These are phyloP conservation scores for Cerastis leucographa DNA, from an alignment of 2,888 invertebrate species.

Conservation along the genomic window DNA sequence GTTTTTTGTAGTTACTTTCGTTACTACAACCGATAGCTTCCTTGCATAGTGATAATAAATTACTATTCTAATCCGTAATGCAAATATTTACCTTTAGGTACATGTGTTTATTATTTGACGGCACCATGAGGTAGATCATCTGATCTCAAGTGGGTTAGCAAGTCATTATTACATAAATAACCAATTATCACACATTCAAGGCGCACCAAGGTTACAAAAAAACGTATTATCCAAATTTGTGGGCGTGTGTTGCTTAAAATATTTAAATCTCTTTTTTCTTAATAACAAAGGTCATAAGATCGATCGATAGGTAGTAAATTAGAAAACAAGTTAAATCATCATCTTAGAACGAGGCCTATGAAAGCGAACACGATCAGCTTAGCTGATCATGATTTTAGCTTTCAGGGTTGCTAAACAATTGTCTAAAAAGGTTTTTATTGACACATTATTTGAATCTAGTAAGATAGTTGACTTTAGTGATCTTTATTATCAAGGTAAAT, in stretches of 20 bases:
- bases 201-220: neutral
- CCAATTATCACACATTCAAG: neutral
- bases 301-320: too few species aligned
- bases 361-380: neutral
- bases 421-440: neutral
- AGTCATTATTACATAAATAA: conserved; percentile 11
- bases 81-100: neutral
- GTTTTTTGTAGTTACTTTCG: neutral
- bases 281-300: neutral
- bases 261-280: too few species aligned
- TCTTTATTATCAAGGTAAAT: neutral
- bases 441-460: neutral
- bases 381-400: too few species aligned
- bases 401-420: neutral
- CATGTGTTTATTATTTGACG: neutral
- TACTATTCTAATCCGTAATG: neutral
- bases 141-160: conserved; percentile 1
- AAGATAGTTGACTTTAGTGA: neutral
- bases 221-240: conserved; percentile 7
- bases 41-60: neutral
- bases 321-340: too few species aligned
- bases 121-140: neutral
- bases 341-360: neutral
- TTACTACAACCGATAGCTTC: neutral
- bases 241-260: neutral